Conservation (phyloP, 2,113 vertebrate genomes). For the Eonycteris spelaea region DNA sequence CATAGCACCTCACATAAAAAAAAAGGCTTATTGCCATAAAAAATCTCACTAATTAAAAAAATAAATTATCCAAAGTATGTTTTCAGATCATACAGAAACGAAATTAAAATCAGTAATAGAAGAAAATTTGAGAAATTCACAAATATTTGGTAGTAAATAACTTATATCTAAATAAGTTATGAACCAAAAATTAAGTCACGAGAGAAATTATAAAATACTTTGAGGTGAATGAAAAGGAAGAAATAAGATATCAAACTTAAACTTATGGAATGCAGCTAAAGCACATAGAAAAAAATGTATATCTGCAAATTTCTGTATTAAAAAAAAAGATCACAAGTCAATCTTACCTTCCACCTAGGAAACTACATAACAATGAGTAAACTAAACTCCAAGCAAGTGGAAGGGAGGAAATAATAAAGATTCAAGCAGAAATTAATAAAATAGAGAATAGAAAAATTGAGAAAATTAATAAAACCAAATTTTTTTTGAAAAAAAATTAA, state of each 20-base stretch:
- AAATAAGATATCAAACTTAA: background rate
- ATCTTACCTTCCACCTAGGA: background rate
- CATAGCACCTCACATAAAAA: conserved; percentile 78
- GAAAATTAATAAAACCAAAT: background rate
- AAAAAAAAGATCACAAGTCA: background rate
- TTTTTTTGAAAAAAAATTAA: background rate
- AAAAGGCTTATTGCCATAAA: conserved; percentile 77
- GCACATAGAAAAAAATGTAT: background rate
- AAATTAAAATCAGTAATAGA: background rate
- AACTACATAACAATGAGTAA: background rate
- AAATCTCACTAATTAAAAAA: background rate
- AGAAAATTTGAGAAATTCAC: background rate
- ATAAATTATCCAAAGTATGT: background rate
- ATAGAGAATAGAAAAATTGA: background rate
- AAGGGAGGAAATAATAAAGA: background rate
- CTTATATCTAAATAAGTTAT: background rate
- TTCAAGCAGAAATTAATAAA: background rate
- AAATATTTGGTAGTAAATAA: background rate
- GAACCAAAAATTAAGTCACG: background rate
- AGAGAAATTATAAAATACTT: background rate
- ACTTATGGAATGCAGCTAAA: background rate
- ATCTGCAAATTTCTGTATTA: background rate
- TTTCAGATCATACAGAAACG: background rate
- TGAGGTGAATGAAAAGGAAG: background rate
- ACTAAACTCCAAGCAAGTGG: background rate